A percentile compares a stretch with the other conserved stretches of the same genome.
Evolutionary conservation across 2,888 invertebrate species (phyloP).

Genomic region (Magallana nippona): DNA sequence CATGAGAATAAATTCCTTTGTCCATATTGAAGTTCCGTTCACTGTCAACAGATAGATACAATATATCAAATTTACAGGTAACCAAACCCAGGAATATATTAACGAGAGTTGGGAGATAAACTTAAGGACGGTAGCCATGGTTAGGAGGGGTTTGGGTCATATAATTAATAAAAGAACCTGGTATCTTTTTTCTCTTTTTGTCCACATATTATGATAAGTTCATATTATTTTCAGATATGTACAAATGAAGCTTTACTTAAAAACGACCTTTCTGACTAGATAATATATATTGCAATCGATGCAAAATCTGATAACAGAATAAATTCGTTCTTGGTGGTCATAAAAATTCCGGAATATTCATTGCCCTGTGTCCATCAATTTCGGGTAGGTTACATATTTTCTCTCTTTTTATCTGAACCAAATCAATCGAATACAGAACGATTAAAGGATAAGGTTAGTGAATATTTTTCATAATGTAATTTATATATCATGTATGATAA

Average conservation of each 20-base stretch:
- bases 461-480: no score
- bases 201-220: not conserved
- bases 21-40: not conserved
- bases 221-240: no score
- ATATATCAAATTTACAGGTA: slow-evolving; percentile 1
- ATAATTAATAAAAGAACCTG: not conserved
- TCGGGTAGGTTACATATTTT: not conserved
- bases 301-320: not conserved
- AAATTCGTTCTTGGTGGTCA: not conserved
- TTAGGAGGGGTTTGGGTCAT: no score
- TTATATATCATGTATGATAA: no score
- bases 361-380: not conserved
- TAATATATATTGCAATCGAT: not conserved
- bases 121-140: no score
- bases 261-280: no score
- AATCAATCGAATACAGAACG: no score
- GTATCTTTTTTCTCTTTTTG: not conserved
- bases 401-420: no score
- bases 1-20: not conserved
- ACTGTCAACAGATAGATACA: not conserved
- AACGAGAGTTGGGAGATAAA: not conserved
- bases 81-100: not conserved
- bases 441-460: no score
- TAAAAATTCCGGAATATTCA: not conserved
- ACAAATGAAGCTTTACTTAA: no score